phyloP scores from a whole-genome alignment of 2,113 vertebrate species.

The Saccopteryx bilineata region DNA sequence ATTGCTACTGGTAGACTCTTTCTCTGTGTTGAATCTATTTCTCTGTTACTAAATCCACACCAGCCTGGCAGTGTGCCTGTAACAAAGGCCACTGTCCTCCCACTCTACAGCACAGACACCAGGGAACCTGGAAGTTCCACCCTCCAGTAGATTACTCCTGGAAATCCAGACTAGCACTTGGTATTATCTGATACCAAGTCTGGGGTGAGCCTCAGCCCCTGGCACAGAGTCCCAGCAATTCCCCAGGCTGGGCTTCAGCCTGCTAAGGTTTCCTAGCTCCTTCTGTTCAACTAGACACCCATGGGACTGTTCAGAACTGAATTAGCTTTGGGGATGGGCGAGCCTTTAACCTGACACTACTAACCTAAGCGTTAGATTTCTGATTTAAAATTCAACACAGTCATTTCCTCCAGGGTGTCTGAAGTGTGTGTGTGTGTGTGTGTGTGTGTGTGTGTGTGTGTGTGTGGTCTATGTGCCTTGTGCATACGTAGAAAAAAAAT shows the following conservation, averaged over 20 bases:
- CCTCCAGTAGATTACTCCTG: conserved; percentile 74
- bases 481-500: conserved; percentile 43
- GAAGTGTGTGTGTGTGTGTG: background rate
- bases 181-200: conserved; percentile 80
- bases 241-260: conserved; percentile 73
- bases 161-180: conserved; percentile 80
- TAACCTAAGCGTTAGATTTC: conserved; percentile 80
- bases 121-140: conserved; percentile 70
- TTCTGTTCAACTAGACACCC: conserved; percentile 80
- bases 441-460: background rate
- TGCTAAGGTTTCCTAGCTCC: conserved; percentile 83
- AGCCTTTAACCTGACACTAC: conserved; percentile 81
- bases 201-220: conserved; percentile 79
- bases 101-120: conserved; percentile 7
- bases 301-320: conserved; percentile 77
- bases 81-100: background rate
- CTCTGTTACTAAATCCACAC: background rate
- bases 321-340: conserved; percentile 83
- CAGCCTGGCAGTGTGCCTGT: background rate
- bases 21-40: background rate
- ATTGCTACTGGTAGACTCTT: background rate
- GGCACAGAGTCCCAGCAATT: conserved; percentile 75
- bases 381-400: conserved; percentile 78
- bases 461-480: conserved; percentile 33
- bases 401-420: conserved; percentile 69